These are phyloP conservation scores for Phenganax marumi DNA, from an alignment of 92 coral and sea anemone genomes.

Conservation along the genomic window DNA sequence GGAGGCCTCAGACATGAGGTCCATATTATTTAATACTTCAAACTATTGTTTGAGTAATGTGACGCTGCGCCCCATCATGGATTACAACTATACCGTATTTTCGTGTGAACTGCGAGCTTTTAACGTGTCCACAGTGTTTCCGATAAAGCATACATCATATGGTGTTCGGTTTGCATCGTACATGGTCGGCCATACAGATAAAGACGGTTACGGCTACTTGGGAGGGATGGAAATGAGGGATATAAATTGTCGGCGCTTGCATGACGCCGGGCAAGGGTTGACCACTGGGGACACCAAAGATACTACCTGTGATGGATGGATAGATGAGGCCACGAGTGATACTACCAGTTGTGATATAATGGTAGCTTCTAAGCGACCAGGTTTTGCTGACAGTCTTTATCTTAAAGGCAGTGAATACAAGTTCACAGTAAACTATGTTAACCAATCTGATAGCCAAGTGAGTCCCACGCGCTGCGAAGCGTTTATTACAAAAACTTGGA, in stretches of 20 bases:
- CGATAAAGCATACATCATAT: neutral
- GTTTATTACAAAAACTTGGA: neutral
- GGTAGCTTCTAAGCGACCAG: neutral
- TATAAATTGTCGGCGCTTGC: slow-evolving; percentile 30
- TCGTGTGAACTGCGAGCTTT: neutral
- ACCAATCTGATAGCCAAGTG: neutral
- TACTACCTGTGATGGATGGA: slow-evolving; percentile 55
- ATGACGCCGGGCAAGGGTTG: slow-evolving; percentile 71
- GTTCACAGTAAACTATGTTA: neutral
- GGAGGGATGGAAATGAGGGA: slow-evolving; percentile 43
- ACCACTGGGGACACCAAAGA: too few species aligned
- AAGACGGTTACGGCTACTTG: slow-evolving; percentile 34
- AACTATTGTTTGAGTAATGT: neutral
- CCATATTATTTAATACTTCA: neutral
- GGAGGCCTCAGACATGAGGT: neutral
- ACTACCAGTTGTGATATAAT: neutral
- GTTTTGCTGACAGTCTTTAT: neutral
- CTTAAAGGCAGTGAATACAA: neutral
- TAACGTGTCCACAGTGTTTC: neutral
- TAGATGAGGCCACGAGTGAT: slow-evolving; percentile 68
- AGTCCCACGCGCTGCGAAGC: slow-evolving; percentile 4
- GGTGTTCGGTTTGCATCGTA: slow-evolving; percentile 11
- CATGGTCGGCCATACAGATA: slow-evolving; percentile 33
- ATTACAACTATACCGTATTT: neutral
- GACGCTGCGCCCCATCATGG: neutral